A percentile compares a stretch with the other conserved stretches of the same genome.
phyloP scores from a whole-genome alignment of 1,140 invertebrate genomes.

The Chionoecetes opilio region DNA sequence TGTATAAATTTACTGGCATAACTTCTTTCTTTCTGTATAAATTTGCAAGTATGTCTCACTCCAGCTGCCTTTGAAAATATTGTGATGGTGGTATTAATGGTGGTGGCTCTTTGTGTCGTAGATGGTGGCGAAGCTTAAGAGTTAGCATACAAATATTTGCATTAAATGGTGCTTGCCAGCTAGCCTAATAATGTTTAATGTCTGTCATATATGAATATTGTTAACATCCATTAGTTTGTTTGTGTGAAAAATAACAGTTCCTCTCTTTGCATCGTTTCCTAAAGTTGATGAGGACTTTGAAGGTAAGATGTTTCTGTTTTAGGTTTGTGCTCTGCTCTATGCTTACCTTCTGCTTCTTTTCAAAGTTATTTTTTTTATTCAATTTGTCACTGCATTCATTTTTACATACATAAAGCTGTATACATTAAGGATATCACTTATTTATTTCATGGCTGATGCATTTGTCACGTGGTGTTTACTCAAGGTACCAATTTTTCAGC shows the following conservation, averaged over 20 bases:
- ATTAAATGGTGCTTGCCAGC: conserved; percentile 5
- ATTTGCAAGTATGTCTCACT: no score
- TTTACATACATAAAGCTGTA: background rate
- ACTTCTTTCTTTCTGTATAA: no score
- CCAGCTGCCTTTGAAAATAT: no score
- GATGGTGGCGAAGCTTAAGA: background rate
- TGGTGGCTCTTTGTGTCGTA: no score
- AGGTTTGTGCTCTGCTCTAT: background rate
- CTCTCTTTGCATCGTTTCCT: conserved; percentile 76
- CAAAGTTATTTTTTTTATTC: background rate
- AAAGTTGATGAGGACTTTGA: conserved; percentile 82
- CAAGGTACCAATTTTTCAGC: background rate
- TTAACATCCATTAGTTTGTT: background rate
- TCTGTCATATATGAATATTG: background rate
- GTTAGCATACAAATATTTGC: conserved; percentile 22
- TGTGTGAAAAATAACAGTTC: conserved; percentile 73
- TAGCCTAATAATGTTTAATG: conserved; percentile 4
- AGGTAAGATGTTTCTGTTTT: conserved; percentile 76
- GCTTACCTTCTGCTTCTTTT: conserved; percentile 16
- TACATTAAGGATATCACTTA: background rate
- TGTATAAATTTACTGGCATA: no score
- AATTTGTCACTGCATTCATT: background rate
- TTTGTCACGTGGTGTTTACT: background rate
- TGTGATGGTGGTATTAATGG: no score
- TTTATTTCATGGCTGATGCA: background rate